Base-by-base conservation (phyloP, 2,113 vertebrate genomes). In the Myiopsitta monachus region DNA sequence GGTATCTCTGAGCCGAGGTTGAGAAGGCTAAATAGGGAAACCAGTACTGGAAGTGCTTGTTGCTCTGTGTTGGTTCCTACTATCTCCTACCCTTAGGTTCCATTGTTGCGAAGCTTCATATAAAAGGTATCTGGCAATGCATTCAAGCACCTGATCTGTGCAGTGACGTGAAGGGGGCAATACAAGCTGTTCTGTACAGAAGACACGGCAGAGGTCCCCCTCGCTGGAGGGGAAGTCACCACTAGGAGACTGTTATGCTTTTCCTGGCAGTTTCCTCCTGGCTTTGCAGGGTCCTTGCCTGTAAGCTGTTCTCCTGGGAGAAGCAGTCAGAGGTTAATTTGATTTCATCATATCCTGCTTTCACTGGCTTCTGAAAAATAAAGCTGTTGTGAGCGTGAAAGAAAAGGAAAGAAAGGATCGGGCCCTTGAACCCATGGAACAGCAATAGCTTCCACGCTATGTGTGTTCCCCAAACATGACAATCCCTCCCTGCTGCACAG, bases 281-380 rank as follows among this genome's bases (percentile, higher is more conserved):
- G 62, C 52, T 91, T 88, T 89, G 38, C 22, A 91, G 38, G 14
- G 55, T 87, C 38, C 57, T 78, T 96, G 80, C 66, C 94, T 87
- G 80, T 46, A 69, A 75, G 83, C 87, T 95, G 38, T 94, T 95
- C 92, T 89, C 92, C 74, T 91, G 77, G 81, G 77, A 94, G 88
- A 87, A 87, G 66, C 21, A 80, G 43, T 92, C 49, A 91, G 70
- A 91, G 5, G 54, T 85, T 94, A 2, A 2, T 49, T 83, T 59
- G 44, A 87, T 91, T 82, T 88, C 77, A 73, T 64, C 69, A 76
- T 22, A 91, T 43, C 57, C 70, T 92, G 80, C 87, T 92, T 96
- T 84, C 78, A 88, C 52, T 72, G 57, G 86, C 66, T 92, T 89
- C 88, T 97, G 47, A 41, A 93, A 95, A 84, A 91, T 82, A 62